Conservation (phyloP, 2,113 vertebrate genomes). For the Macroglossus sobrinus region DNA sequence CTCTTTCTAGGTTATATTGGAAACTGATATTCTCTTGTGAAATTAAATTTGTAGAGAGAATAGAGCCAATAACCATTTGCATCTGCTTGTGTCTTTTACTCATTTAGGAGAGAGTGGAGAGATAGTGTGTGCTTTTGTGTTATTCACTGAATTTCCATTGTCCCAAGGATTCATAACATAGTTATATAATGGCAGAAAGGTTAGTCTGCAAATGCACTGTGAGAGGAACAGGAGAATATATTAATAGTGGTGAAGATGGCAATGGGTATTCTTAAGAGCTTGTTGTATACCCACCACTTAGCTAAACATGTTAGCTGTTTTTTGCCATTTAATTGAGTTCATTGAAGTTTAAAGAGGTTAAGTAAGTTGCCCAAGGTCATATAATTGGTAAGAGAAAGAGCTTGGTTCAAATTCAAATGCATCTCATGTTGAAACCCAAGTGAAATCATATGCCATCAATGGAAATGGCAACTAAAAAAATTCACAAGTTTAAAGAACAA, state of each 20-base stretch:
- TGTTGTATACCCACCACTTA: background rate
- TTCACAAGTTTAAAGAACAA: background rate
- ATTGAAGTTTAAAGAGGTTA: background rate
- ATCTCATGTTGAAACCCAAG: background rate
- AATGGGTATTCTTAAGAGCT: background rate
- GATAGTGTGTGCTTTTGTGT: background rate
- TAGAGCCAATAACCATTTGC: constrained; percentile 19
- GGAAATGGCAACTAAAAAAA: background rate
- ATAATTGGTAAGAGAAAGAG: background rate
- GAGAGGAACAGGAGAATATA: background rate
- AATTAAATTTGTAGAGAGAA: background rate
- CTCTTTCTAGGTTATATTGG: background rate
- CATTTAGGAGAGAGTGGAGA: background rate
- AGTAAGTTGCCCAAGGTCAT: background rate
- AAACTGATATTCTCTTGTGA: constrained; percentile 48
- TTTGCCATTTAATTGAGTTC: background rate
- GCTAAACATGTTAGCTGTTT: background rate
- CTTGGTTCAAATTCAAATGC: background rate
- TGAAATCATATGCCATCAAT: background rate
- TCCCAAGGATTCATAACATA: background rate
- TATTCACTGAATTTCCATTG: accelerated
- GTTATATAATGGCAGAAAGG: background rate
- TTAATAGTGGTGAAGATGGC: background rate
- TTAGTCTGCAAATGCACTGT: background rate
- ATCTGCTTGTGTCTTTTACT: background rate